Evolutionary conservation across 2,888 invertebrate genomes (phyloP).

Genomic region (Muscina levida): DNA sequence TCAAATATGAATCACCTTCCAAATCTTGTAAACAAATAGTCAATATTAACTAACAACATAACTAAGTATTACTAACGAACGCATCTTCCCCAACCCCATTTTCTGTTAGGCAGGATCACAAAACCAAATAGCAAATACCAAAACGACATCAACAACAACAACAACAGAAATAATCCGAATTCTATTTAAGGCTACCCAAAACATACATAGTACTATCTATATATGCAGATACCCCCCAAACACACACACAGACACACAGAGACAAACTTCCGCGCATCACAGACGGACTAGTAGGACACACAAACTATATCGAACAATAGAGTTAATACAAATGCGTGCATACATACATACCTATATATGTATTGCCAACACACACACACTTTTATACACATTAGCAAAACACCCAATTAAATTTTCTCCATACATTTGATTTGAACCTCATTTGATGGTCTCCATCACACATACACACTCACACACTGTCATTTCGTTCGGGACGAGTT

Average conservation of each 20-base stretch:
- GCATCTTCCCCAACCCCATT: slow-evolving; percentile 4
- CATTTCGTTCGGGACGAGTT: slow-evolving; percentile 6
- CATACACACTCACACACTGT: slow-evolving; percentile 23
- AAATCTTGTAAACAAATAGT: slow-evolving; percentile 44
- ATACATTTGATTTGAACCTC: neutral
- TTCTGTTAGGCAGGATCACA: slow-evolving; percentile 23
- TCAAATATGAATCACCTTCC: slow-evolving; percentile 50
- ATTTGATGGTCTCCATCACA: neutral
- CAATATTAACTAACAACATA: slow-evolving; percentile 55
- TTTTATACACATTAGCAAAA: no score
- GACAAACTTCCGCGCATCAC: no score
- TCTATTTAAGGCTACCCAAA: slow-evolving; percentile 50
- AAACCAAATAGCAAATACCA: slow-evolving; percentile 64
- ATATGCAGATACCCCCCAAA: slow-evolving; percentile 42
- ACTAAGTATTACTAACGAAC: slow-evolving; percentile 51
- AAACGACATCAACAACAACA: slow-evolving; percentile 62
- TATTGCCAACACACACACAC: neutral
- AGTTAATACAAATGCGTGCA: slow-evolving; percentile 53
- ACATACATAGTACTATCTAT: slow-evolving; percentile 41
- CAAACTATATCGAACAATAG: slow-evolving; percentile 68
- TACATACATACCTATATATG: slow-evolving; percentile 29
- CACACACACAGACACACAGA: no score
- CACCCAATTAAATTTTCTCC: neutral
- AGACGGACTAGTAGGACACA: slow-evolving; percentile 67
- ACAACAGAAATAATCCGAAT: slow-evolving; percentile 57